These are phyloP conservation scores for Leptodirus hochenwartii DNA, from an alignment of 2,888 invertebrate genomes.

Conservation along the genomic window DNA sequence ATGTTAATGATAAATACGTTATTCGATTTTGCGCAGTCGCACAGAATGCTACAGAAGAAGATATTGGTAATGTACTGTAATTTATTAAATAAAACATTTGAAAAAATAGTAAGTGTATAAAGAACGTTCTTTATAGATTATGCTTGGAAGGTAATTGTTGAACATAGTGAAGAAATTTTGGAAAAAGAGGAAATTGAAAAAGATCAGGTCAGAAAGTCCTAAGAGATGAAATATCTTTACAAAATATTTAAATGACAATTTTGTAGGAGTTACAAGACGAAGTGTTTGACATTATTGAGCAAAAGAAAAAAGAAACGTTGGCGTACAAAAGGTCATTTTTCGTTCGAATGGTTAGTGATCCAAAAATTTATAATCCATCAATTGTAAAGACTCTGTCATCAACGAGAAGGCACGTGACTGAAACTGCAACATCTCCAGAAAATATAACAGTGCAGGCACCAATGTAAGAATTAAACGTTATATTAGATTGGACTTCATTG, in stretches of 20 bases:
- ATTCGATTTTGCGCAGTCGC: constrained; percentile 90
- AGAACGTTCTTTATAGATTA: constrained; percentile 36
- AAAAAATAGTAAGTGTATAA: not conserved
- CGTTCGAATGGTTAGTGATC: constrained; percentile 95
- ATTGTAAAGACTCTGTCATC: constrained; percentile 60
- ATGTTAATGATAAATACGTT: constrained; percentile 74
- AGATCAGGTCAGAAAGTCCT: constrained; percentile 31
- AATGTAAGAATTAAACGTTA: constrained; percentile 20
- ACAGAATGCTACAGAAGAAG: constrained; percentile 70
- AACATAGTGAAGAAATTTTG: constrained; percentile 61
- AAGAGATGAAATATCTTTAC: not conserved
- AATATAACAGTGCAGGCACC: constrained; percentile 27
- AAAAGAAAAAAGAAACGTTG: constrained; percentile 59
- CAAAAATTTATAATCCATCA: constrained; percentile 87
- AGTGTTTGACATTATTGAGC: constrained; percentile 52
- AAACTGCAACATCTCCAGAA: constrained; percentile 29
- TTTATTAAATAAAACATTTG: not conserved
- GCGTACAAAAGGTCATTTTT: constrained; percentile 90
- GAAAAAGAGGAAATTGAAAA: constrained; percentile 44
- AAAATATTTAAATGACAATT: constrained; percentile 7
- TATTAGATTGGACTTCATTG: constrained; percentile 5
- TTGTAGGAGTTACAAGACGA: constrained; percentile 44
- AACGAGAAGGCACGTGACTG: constrained; percentile 30
- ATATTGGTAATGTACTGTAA: constrained; percentile 39
- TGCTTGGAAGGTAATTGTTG: constrained; percentile 71